phyloP scores from a whole-genome alignment of 2,888 invertebrate genomes.

The Chamaedrilus cognettii region DNA sequence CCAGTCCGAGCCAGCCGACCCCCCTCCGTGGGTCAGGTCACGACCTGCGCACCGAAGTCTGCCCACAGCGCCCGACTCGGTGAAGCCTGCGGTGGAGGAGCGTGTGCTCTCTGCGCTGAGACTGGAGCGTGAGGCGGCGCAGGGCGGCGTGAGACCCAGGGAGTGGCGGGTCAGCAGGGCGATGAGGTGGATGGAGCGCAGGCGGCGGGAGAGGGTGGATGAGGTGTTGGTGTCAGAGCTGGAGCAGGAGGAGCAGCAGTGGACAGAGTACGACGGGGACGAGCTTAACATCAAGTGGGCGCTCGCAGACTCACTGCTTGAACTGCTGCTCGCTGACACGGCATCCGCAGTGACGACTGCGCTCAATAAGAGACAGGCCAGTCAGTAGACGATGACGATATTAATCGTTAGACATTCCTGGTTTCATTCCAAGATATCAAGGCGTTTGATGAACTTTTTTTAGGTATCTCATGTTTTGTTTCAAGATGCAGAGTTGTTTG shows the following conservation, averaged over 20 bases:
- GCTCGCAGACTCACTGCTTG: conserved; percentile 65
- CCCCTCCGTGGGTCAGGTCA: background rate
- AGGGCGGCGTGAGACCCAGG: background rate
- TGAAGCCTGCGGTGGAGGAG: conserved; percentile 48
- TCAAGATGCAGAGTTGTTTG: too few species aligned
- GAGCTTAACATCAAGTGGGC: conserved; percentile 70
- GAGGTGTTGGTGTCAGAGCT: conserved; percentile 72
- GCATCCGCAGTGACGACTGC: too few species aligned
- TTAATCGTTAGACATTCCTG: too few species aligned
- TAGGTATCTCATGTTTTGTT: too few species aligned
- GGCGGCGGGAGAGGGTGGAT: conserved; percentile 69
- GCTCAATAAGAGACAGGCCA: too few species aligned
- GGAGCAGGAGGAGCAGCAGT: conserved; percentile 72
- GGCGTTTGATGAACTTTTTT: too few species aligned
- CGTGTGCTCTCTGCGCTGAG: conserved; percentile 48
- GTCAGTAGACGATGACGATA: too few species aligned
- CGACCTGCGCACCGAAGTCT: conserved; percentile 27
- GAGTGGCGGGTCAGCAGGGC: background rate
- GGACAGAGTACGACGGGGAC: conserved; percentile 75
- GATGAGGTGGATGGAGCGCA: conserved; percentile 45
- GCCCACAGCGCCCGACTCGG: conserved; percentile 46
- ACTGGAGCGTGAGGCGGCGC: conserved; percentile 28
- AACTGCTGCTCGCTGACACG: conserved; percentile 64
- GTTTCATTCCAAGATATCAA: too few species aligned
- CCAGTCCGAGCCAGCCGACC: background rate